These are phyloP conservation scores for Acanthococcus lagerstroemiae DNA, from an alignment of 2,888 invertebrate genomes.

Conservation along the genomic window DNA sequence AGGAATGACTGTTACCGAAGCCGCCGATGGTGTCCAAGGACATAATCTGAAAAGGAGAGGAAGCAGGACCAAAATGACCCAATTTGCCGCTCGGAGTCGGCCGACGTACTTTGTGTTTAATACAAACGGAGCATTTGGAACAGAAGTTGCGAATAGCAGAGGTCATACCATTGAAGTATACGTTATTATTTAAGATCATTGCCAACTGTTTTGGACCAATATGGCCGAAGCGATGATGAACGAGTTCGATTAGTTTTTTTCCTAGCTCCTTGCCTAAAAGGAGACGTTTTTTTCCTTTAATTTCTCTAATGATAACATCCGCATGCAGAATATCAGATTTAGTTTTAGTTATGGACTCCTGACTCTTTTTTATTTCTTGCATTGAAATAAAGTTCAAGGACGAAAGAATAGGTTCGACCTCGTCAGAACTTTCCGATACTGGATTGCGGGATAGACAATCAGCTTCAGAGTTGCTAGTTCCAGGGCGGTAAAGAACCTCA, in stretches of 20 bases:
- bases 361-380: not conserved
- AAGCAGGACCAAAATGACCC: slow-evolving; percentile 38
- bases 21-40: too few relatives aligned
- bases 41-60: slow-evolving; percentile 37
- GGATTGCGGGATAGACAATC: not conserved
- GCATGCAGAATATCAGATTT: not conserved
- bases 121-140: slow-evolving; percentile 34
- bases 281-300: not conserved
- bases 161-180: not conserved
- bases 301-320: not conserved
- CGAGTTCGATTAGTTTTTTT: not conserved
- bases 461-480: not conserved
- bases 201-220: not conserved
- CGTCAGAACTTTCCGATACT: not conserved
- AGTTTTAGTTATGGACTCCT: not conserved
- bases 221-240: not conserved
- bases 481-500: too few relatives aligned
- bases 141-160: not conserved
- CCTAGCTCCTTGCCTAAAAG: not conserved
- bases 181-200: not conserved
- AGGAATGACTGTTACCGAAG: too few relatives aligned
- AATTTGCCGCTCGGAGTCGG: slow-evolving; percentile 35
- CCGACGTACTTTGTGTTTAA: slow-evolving; percentile 39
- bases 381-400: not conserved
- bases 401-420: not conserved